phyloP scores from a whole-genome alignment of 1,140 invertebrate species.

The Microplitis demolitor region DNA sequence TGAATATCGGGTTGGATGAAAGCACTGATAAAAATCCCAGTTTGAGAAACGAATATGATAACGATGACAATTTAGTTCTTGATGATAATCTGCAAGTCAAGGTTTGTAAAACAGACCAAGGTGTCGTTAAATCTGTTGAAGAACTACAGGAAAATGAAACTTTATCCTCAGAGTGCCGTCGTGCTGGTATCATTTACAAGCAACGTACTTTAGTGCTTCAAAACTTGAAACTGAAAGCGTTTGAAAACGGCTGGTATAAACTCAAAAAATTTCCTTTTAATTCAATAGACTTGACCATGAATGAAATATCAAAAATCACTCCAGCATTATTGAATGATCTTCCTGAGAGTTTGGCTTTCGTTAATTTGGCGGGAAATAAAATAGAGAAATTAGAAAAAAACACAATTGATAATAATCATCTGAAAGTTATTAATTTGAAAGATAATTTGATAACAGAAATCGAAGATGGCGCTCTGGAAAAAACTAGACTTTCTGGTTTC shows the following conservation, averaged over 20 bases:
- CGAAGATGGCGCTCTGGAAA: slow-evolving; percentile 35
- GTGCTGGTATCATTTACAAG: slow-evolving; percentile 24
- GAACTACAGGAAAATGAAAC: slow-evolving; percentile 20
- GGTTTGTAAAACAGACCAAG: slow-evolving; percentile 33
- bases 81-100: slow-evolving; percentile 25
- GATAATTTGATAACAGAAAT: slow-evolving; percentile 38
- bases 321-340: slow-evolving; percentile 41
- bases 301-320: slow-evolving; percentile 41
- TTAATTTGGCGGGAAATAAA: slow-evolving; percentile 30
- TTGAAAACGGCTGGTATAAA: slow-evolving; percentile 43
- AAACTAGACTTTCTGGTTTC: slow-evolving; percentile 31
- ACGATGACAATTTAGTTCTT: not conserved
- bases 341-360: slow-evolving; percentile 29
- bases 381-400: slow-evolving; percentile 19
- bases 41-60: not conserved
- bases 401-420: slow-evolving; percentile 38
- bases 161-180: slow-evolving; percentile 22
- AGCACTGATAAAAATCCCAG: not conserved
- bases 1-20: not conserved
- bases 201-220: slow-evolving; percentile 27
- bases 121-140: slow-evolving; percentile 31
- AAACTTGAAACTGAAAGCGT: slow-evolving; percentile 31
- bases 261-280: slow-evolving; percentile 24
- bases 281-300: slow-evolving; percentile 35
- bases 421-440: slow-evolving; percentile 31